phyloP scores from a whole-genome alignment of 2,888 invertebrate genomes.

The Anorthoa munda region DNA sequence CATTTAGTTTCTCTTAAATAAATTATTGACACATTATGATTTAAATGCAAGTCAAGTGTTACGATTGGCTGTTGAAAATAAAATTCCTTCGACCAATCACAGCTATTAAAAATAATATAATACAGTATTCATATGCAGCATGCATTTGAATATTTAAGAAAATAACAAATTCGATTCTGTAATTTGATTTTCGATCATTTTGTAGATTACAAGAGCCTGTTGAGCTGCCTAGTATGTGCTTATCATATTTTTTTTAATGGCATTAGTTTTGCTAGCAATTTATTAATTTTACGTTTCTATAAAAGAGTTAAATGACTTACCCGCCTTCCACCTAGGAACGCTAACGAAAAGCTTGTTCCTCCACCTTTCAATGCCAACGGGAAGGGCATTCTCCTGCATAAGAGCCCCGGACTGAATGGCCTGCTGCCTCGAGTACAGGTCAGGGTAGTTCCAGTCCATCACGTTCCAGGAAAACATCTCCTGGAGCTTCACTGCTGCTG shows the following conservation, averaged over 20 bases:
- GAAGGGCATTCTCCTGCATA: constrained; percentile 94
- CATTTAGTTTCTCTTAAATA: too few species aligned
- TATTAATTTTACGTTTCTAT: not conserved
- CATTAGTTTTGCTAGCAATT: not conserved
- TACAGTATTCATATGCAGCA: too few species aligned
- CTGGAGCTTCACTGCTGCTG: constrained; percentile 90
- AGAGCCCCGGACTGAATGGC: constrained; percentile 92
- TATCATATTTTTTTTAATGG: not conserved
- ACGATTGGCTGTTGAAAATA: too few species aligned
- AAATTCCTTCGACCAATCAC: too few species aligned
- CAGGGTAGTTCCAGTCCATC: constrained; percentile 94
- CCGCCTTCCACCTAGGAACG: constrained; percentile 95
- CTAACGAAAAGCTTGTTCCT: constrained; percentile 95
- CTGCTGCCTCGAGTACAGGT: constrained; percentile 90
- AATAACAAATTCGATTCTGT: too few species aligned
- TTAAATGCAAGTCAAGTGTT: too few species aligned
- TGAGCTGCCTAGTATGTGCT: not conserved
- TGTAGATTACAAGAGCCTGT: not conserved
- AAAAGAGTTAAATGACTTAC: constrained; percentile 85
- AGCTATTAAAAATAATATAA: too few species aligned
- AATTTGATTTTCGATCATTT: too few species aligned
- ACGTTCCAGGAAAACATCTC: constrained; percentile 94
- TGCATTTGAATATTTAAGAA: too few species aligned
- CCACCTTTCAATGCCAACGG: constrained; percentile 96
- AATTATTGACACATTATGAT: too few species aligned